phyloP scores from a whole-genome alignment of 2,888 invertebrate genomes.

The Allophyes oxyacanthae region DNA sequence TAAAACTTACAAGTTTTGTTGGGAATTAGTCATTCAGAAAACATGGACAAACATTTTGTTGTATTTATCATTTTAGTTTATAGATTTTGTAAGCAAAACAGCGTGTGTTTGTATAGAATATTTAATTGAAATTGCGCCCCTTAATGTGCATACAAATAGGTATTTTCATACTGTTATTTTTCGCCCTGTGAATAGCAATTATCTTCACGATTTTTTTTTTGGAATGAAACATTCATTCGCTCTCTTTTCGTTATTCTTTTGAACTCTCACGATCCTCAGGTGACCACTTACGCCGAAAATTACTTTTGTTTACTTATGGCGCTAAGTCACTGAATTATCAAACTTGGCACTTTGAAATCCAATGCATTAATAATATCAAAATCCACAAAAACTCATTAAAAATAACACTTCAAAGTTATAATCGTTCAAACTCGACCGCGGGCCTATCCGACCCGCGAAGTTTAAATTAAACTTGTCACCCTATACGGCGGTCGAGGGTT shows the following conservation, averaged over 20 bases:
- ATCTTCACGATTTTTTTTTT: conserved; percentile 1
- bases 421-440: conserved; percentile 72
- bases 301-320: conserved; percentile 55
- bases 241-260: conserved; percentile 23
- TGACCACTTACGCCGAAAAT: conserved; percentile 46
- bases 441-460: conserved; percentile 75
- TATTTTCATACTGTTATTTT: neutral
- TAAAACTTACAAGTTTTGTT: conserved; percentile 35
- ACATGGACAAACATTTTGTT: conserved; percentile 15
- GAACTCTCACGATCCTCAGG: conserved; percentile 40
- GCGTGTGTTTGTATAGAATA: too few relatives aligned
- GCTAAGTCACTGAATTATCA: conserved; percentile 56
- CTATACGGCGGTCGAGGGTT: conserved; percentile 62
- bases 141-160: neutral
- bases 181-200: conserved; percentile 8
- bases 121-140: too few relatives aligned
- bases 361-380: conserved; percentile 76
- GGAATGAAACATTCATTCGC: conserved; percentile 21
- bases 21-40: conserved; percentile 37
- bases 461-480: conserved; percentile 87
- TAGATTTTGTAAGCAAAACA: conserved; percentile 9
- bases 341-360: conserved; percentile 63
- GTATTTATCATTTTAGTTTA: conserved; percentile 17
- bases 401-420: conserved; percentile 85
- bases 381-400: conserved; percentile 83